Conservation (phyloP, 2,113 vertebrate genomes). For the Ctenodactylus gundi region DNA sequence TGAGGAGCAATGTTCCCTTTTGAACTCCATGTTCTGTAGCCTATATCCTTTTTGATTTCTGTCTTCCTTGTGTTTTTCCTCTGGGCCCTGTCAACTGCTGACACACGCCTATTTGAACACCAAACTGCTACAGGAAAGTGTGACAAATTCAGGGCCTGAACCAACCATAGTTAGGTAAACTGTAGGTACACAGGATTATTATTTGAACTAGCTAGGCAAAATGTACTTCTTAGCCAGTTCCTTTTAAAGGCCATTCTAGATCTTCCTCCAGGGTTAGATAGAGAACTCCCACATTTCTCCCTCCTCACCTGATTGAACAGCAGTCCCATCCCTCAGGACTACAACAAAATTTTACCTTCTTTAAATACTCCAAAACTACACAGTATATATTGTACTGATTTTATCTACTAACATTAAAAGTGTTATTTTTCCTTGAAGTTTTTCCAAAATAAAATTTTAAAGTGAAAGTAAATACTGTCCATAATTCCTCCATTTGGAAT, state of each 20-base stretch:
- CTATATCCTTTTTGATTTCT: neutral
- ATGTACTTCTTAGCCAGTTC: constrained; percentile 17
- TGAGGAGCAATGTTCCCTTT: neutral
- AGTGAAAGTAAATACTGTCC: neutral
- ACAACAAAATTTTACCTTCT: neutral
- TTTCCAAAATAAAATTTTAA: constrained; percentile 8
- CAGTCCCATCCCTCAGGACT: neutral
- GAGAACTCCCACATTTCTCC: neutral
- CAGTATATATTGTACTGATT: neutral
- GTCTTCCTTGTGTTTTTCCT: neutral
- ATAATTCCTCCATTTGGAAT: neutral
- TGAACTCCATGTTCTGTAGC: neutral
- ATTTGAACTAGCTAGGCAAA: constrained; percentile 55
- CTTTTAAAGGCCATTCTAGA: constrained; percentile 39
- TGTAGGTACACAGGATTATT: constrained; percentile 19
- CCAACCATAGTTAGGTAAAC: constrained; percentile 23
- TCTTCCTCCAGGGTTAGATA: constrained; percentile 1
- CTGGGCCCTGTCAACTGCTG: neutral
- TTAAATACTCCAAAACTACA: constrained; percentile 3
- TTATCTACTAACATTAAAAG: neutral
- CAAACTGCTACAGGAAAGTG: neutral
- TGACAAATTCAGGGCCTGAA: constrained; percentile 21
- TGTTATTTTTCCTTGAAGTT: neutral
- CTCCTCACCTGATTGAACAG: neutral
- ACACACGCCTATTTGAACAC: neutral